A percentile compares a stretch with the other conserved stretches of the same genome.
Conservation (phyloP, 2,888 invertebrate genomes). For the Erannis defoliaria region DNA sequence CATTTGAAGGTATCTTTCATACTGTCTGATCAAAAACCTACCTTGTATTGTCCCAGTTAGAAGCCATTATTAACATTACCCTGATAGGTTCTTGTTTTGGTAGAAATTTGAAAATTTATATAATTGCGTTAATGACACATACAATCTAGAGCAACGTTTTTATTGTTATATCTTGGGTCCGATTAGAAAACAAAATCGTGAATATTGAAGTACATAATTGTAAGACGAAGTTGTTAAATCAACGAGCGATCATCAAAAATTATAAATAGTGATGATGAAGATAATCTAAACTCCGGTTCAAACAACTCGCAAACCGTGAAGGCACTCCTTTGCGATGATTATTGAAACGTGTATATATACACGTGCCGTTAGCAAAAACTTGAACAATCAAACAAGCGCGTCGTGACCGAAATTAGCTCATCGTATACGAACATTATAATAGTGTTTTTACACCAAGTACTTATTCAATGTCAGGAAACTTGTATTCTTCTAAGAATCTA, state of each 20-base stretch:
- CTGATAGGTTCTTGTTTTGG: not conserved
- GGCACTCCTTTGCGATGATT: constrained; percentile 13
- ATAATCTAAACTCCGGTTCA: constrained; percentile 23
- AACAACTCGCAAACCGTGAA: constrained; percentile 10
- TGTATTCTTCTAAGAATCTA: constrained; percentile 24
- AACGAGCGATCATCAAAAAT: constrained; percentile 8
- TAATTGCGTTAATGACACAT: not conserved
- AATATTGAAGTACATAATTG: not conserved
- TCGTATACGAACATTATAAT: constrained; percentile 8
- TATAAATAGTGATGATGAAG: constrained; percentile 38
- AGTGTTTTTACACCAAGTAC: constrained; percentile 1
- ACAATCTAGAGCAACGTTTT: not conserved
- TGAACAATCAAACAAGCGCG: constrained; percentile 22
- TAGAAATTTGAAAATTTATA: constrained; percentile 3
- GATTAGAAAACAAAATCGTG: not conserved
- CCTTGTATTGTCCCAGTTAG: not conserved
- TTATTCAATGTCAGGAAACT: constrained; percentile 24
- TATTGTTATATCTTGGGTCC: not conserved
- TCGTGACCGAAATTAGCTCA: constrained; percentile 32
- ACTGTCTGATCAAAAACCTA: not conserved
- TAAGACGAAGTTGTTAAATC: constrained; percentile 4
- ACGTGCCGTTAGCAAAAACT: constrained; percentile 37
- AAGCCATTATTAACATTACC: not conserved
- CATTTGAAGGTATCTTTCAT: constrained; percentile 90
- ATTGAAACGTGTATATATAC: constrained; percentile 30